These are phyloP conservation scores for Hybos culiciformis DNA, from an alignment of 2,888 invertebrate species.

Conservation along the genomic window DNA sequence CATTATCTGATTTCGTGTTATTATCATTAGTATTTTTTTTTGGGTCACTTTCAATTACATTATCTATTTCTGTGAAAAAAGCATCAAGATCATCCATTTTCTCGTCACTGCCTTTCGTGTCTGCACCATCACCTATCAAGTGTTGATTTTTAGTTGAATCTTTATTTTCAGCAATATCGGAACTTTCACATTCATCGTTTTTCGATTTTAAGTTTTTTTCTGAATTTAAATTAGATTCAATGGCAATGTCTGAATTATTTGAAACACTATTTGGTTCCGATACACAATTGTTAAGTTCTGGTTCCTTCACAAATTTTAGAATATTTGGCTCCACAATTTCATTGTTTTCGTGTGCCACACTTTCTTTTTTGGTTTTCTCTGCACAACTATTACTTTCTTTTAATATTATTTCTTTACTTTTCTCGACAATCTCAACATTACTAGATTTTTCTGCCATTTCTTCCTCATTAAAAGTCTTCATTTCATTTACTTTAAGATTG, in stretches of 20 bases:
- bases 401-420: too few relatives aligned
- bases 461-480: not conserved
- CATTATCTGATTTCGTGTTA: not conserved
- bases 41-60: conserved; percentile 3
- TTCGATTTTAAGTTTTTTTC: too few relatives aligned
- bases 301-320: too few relatives aligned
- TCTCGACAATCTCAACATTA: too few relatives aligned
- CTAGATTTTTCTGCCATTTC: not conserved
- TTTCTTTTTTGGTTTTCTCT: too few relatives aligned
- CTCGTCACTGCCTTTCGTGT: not conserved
- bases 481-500: not conserved
- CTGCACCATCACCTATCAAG: not conserved
- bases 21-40: conserved; percentile 3
- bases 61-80: not conserved
- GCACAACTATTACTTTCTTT: too few relatives aligned
- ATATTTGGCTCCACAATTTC: too few relatives aligned
- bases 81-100: conserved; percentile 1
- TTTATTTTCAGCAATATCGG: not conserved
- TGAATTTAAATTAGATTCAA: too few relatives aligned
- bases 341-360: too few relatives aligned
- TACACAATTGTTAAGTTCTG: too few relatives aligned
- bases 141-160: not conserved
- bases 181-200: not conserved
- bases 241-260: too few relatives aligned
- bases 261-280: too few relatives aligned